Evolutionary conservation across 2,888 invertebrate species (phyloP).

Genomic region (Synergus japonicus): DNA sequence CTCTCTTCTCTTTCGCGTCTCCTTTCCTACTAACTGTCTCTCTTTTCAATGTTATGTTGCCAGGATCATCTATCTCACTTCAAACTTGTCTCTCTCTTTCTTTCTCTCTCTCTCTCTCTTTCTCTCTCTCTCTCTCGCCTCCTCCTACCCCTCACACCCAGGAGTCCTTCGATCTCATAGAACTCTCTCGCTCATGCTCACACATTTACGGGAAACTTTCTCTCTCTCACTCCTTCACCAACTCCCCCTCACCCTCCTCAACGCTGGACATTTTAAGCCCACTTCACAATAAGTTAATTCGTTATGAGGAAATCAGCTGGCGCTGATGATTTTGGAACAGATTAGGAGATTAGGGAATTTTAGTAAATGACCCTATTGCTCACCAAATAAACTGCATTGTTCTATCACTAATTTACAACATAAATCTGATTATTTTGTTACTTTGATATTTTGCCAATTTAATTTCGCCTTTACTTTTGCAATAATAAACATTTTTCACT

Average conservation of each 20-base stretch:
- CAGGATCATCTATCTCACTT: slow-evolving; percentile 48
- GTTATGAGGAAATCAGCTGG: slow-evolving; percentile 54
- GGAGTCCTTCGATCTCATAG: slow-evolving; percentile 31
- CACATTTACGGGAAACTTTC: slow-evolving; percentile 41
- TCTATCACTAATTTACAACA: neutral
- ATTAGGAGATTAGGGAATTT: neutral
- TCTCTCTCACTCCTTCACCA: slow-evolving; percentile 42
- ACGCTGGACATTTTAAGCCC: slow-evolving; percentile 49
- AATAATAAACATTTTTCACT: too few relatives aligned
- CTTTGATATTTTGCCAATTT: too few relatives aligned
- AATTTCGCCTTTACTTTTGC: too few relatives aligned
- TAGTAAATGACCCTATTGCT: neutral
- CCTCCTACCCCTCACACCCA: slow-evolving; percentile 50
- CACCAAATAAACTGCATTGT: neutral
- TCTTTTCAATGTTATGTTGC: slow-evolving; percentile 35
- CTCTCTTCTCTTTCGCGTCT: slow-evolving; percentile 24
- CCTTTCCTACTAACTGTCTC: slow-evolving; percentile 8
- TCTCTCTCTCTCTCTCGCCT: slow-evolving; percentile 32
- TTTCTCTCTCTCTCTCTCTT: slow-evolving; percentile 40
- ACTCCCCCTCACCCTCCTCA: slow-evolving; percentile 28
- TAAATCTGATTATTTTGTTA: neutral
- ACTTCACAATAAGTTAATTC: slow-evolving; percentile 55
- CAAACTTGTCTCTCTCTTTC: slow-evolving; percentile 53
- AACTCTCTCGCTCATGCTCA: slow-evolving; percentile 32
- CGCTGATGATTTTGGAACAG: slow-evolving; percentile 50